phyloP scores from a whole-genome alignment of 2,113 vertebrate species.

The Leucopsar rothschildi region DNA sequence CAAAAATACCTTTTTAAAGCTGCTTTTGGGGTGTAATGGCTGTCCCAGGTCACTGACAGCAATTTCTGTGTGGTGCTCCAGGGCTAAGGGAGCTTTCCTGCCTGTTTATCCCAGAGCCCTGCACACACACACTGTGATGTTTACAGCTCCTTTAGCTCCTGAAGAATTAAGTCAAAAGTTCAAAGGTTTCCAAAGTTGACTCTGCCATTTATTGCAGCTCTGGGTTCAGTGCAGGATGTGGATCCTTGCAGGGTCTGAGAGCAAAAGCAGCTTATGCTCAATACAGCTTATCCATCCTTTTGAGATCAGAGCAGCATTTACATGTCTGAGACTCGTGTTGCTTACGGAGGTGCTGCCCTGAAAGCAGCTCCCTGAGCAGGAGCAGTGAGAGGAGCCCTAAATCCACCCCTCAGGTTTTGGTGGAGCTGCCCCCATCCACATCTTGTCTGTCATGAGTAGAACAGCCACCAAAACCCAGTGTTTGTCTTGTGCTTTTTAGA shows the following conservation, averaged over 20 bases:
- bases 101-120: not conserved
- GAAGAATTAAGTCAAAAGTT: not conserved
- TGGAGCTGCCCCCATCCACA: not conserved
- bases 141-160: not conserved
- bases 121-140: not conserved
- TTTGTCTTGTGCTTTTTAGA: not conserved
- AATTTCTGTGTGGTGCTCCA: not conserved
- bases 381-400: not conserved
- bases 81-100: not conserved
- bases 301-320: slow-evolving; percentile 34
- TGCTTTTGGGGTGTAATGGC: not conserved
- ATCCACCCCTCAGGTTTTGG: not conserved
- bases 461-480: not conserved
- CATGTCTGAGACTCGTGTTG: slow-evolving; percentile 21
- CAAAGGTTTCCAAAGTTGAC: not conserved
- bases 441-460: not conserved
- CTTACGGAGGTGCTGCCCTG: not conserved
- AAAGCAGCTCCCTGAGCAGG: not conserved
- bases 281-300: slow-evolving; percentile 20
- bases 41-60: not conserved
- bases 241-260: not conserved
- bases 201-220: not conserved
- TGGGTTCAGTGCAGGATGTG: not conserved
- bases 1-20: not conserved
- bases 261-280: slow-evolving; percentile 40